Percentiles rank a stretch among this genome's conserved stretches.
Conservation (phyloP, 2,113 vertebrate genomes). For the Lontra canadensis region DNA sequence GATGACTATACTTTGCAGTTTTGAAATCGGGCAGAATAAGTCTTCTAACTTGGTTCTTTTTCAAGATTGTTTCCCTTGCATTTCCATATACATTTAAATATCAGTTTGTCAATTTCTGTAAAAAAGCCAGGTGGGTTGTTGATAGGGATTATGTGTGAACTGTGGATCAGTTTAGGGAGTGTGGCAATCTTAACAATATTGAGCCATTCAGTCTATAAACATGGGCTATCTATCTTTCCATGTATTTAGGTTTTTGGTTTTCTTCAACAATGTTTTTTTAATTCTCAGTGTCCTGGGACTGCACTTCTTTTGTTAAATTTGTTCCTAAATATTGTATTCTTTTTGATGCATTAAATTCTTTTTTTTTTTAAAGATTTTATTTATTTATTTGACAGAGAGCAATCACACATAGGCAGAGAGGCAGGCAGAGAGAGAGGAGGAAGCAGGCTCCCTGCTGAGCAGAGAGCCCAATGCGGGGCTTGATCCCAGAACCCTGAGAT, state of each 20-base stretch:
- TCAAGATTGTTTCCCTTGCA: neutral
- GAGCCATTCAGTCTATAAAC: neutral
- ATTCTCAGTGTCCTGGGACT: neutral
- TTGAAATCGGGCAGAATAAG: neutral
- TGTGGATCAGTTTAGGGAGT: neutral
- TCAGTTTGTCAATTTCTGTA: neutral
- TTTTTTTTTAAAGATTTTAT: too few species aligned
- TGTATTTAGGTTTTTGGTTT: neutral
- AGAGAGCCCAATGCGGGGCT: too few species aligned
- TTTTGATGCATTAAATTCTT: constrained; percentile 17
- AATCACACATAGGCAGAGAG: too few species aligned
- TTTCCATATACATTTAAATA: neutral
- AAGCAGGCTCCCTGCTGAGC: too few species aligned
- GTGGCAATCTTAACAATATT: neutral
- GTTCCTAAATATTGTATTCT: neutral
- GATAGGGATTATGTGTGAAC: neutral
- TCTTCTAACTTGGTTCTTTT: constrained; percentile 5
- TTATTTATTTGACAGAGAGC: too few species aligned
- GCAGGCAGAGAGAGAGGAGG: too few species aligned
- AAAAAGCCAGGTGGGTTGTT: neutral
- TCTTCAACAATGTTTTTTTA: neutral
- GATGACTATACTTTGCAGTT: neutral
- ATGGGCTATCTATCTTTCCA: neutral
- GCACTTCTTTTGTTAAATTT: neutral
- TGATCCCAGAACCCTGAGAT: too few species aligned